Percentiles rank a stretch among this genome's conserved stretches.
Evolutionary conservation across 2,113 vertebrate genomes (phyloP).

Genomic region (Cygnus atratus): DNA sequence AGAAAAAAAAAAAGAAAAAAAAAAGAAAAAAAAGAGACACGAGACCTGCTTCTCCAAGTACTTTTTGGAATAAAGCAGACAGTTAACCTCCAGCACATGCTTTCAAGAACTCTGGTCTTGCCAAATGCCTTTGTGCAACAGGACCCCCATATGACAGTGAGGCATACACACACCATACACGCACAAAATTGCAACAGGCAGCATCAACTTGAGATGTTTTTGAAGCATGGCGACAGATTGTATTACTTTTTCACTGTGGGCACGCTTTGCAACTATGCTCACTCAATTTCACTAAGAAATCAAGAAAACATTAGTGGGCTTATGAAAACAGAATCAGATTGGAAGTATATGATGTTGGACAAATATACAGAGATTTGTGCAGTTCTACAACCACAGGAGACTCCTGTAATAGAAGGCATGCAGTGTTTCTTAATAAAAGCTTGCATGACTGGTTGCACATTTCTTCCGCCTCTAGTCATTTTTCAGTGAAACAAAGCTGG

Average conservation of each 20-base stretch:
- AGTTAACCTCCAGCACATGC: background rate
- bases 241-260: background rate
- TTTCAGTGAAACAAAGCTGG: background rate
- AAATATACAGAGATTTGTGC: background rate
- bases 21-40: accelerated
- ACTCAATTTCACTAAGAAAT: background rate
- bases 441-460: background rate
- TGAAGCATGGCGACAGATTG: background rate
- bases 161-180: accelerated
- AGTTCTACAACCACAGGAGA: background rate
- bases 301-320: background rate
- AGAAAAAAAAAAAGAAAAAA: background rate
- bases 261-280: background rate
- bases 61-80: background rate
- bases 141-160: background rate
- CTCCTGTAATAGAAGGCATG: background rate
- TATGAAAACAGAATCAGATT: background rate
- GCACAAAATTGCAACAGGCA: background rate
- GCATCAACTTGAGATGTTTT: background rate
- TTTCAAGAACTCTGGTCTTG: background rate
- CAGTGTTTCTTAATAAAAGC: background rate
- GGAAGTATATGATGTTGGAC: background rate
- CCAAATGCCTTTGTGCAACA: background rate
- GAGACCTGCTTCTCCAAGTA: background rate
- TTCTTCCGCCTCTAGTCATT: background rate